A percentile compares a stretch with the other conserved stretches of the same genome.
Conservation (phyloP, 2,797 vertebrate species). For the Poecilia gillii region DNA sequence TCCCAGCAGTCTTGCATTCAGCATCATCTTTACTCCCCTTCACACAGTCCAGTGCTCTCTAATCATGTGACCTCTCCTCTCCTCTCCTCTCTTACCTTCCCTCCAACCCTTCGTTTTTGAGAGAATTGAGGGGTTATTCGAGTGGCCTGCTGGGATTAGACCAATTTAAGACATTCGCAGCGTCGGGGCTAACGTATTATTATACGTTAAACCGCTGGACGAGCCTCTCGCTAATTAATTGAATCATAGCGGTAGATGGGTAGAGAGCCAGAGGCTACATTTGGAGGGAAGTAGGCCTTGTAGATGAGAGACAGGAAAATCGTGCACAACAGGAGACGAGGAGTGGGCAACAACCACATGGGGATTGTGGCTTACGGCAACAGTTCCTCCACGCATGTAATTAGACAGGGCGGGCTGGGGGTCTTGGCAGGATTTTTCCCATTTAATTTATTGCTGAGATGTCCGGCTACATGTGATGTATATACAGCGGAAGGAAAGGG, state of each 20-base stretch:
- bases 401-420: conserved; percentile 67
- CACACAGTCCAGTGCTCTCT: conserved; percentile 58
- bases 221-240: conserved; percentile 79
- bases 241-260: conserved; percentile 71
- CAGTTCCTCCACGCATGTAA: conserved; percentile 78
- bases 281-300: conserved; percentile 56
- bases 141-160: conserved; percentile 54
- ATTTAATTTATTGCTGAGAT: conserved; percentile 70
- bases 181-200: conserved; percentile 65
- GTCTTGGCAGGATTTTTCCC: conserved; percentile 55
- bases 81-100: background rate
- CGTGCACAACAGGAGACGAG: conserved; percentile 53
- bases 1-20: conserved; percentile 54
- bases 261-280: conserved; percentile 62
- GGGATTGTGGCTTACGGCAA: conserved; percentile 75
- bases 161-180: conserved; percentile 70
- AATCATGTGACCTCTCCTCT: conserved; percentile 51
- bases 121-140: conserved; percentile 47
- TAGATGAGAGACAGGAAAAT: conserved; percentile 54
- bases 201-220: conserved; percentile 71
- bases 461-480: conserved; percentile 56
- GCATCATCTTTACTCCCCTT: conserved; percentile 51
- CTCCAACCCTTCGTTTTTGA: conserved; percentile 20
- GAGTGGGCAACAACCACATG: conserved; percentile 61
- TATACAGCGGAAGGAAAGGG: conserved; percentile 26